Conservation (phyloP, 37 sponge, comb jelly and placozoan genomes). For the Corticium candelabrum region DNA sequence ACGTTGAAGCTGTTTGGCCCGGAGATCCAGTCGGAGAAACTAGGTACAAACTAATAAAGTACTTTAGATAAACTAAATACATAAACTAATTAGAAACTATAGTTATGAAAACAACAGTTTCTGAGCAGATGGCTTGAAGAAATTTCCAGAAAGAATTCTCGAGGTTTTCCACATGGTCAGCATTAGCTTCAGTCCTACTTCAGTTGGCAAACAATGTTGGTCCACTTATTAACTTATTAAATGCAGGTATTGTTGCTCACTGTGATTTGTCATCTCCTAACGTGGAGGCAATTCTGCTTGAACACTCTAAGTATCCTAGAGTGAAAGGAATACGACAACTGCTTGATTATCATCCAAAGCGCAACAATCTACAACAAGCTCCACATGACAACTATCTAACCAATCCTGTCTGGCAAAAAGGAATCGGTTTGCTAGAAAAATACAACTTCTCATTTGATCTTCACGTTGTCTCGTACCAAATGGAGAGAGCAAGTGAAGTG, state of each 20-base stretch:
- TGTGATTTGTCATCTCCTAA: conserved; percentile 32
- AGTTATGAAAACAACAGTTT: too few relatives aligned
- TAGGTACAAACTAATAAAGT: conserved; percentile 22
- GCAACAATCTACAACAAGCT: conserved; percentile 24
- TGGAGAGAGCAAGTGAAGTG: conserved; percentile 38
- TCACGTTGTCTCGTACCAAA: conserved; percentile 12
- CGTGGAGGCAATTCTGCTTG: conserved; percentile 31
- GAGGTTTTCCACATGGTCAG: conserved; percentile 30
- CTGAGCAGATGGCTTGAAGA: conserved; percentile 35
- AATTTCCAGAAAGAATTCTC: conserved; percentile 26
- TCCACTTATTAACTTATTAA: background rate
- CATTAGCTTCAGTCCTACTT: background rate
- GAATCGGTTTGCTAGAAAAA: conserved; percentile 49
- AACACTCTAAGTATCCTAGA: conserved; percentile 39
- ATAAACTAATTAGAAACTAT: too few relatives aligned
- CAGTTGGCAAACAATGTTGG: background rate
- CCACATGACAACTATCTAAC: conserved; percentile 63
- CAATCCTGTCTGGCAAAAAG: conserved; percentile 54
- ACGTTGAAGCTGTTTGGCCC: conserved; percentile 52
- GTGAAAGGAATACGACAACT: conserved; percentile 74
- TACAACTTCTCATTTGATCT: conserved; percentile 73
- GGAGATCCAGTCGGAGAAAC: conserved; percentile 79
- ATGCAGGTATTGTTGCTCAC: conserved; percentile 47
- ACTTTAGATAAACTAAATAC: too few relatives aligned
- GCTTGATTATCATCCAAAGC: conserved; percentile 57